Conservation (phyloP, 1,140 invertebrate species). For the Magallana ariakensis region DNA sequence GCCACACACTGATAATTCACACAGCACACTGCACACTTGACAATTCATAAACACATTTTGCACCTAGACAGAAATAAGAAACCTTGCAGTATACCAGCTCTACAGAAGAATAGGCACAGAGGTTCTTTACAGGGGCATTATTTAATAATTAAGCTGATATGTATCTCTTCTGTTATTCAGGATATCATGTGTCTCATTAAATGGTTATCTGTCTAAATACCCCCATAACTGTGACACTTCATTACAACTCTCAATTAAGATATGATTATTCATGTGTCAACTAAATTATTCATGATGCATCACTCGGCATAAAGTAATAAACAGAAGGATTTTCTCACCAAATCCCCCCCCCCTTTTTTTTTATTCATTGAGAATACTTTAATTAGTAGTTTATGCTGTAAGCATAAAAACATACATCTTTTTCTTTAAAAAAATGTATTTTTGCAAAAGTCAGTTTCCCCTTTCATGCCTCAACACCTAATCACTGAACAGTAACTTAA, state of each 20-base stretch:
- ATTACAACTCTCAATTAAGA: constrained; percentile 4
- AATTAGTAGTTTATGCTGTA: too few relatives aligned
- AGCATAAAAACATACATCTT: too few relatives aligned
- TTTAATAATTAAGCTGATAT: neutral
- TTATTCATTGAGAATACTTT: too few relatives aligned
- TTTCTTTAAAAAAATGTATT: too few relatives aligned
- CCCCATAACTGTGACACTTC: neutral
- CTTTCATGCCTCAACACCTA: constrained; percentile 35
- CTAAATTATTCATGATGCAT: neutral
- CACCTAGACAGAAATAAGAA: constrained; percentile 34
- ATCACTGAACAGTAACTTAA: constrained; percentile 49
- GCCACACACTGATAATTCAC: constrained; percentile 6
- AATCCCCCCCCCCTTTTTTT: too few relatives aligned
- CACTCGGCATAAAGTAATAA: neutral
- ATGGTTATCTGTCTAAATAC: neutral
- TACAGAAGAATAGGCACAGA: neutral
- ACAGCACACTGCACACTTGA: constrained; percentile 21
- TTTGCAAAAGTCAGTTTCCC: neutral
- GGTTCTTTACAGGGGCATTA: neutral
- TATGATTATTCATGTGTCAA: constrained; percentile 28
- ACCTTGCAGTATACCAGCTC: neutral
- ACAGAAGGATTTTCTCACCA: too few relatives aligned
- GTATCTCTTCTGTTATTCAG: neutral
- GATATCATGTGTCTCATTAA: constrained; percentile 23
- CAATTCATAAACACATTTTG: constrained; percentile 35